Base-by-base conservation (phyloP, 2,797 vertebrate genomes). In the Oreonectes daqikongensis region DNA sequence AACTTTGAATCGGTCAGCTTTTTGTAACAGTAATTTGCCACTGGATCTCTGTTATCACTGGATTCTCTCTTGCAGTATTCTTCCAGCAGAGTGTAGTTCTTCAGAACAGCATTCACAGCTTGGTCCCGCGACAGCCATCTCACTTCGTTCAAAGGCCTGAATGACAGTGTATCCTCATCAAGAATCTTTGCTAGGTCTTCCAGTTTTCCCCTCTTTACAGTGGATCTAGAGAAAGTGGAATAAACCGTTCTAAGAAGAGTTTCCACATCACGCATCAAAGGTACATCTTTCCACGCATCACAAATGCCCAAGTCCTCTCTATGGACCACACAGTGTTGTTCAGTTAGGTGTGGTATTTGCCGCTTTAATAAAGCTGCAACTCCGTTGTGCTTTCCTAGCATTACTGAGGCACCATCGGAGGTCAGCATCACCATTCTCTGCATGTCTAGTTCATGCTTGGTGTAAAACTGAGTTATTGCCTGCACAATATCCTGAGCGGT, bases 241-340 rank as follows among this genome's bases (percentile, higher is more conserved):
- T 79, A 87, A 0, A 85, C 69, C 42, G 67, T 88, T 85, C 84
- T 83, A 69, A 52, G n/a, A 81, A 81, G 64, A 70, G 81, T 87
- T 86, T 87, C 85, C 67, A 86, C 76, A 75, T 85, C 79, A 72
- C 35, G 5, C 79, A 85, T 86, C 44, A 81, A 68, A 60, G 75
- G 60, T 1, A 83, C 50, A 81, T 82, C 9, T 83, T n/a, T n/a
- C n/a, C n/a, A n/a, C n/a, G n/a, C n/a, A n/a, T n/a, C n/a, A n/a
- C n/a, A n/a, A n/a, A n/a, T n/a, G n/a, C n/a, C n/a, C n/a, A n/a
- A n/a, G n/a, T n/a, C n/a, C n/a, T n/a, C n/a, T n/a, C n/a, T n/a
- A n/a, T n/a, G n/a, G n/a, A n/a, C n/a, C n/a, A n/a, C n/a, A n/a
- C n/a, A n/a, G n/a, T n/a, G n/a, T n/a, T n/a, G n/a, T n/a, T n/a